These are phyloP conservation scores for Oostethus manadensis DNA, from an alignment of 2,113 vertebrate species.

Conservation along the genomic window DNA sequence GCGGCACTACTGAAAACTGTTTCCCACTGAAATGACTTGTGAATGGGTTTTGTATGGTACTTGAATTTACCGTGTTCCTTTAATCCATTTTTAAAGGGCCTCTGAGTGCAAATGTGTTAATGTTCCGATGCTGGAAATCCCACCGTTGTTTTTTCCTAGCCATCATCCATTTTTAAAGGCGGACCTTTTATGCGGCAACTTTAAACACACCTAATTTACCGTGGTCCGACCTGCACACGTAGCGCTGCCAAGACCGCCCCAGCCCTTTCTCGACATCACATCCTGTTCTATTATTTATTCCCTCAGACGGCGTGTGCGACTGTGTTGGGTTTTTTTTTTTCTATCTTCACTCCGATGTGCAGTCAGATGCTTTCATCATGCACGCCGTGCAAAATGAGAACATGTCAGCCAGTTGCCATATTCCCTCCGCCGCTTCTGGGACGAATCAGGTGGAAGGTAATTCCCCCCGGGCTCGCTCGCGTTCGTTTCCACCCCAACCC, in stretches of 20 bases:
- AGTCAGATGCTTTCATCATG: conserved; percentile 16
- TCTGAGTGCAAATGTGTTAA: too few species aligned
- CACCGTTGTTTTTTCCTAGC: not conserved
- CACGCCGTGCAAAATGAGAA: not conserved
- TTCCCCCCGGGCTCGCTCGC: conserved; percentile 34
- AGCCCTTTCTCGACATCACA: conserved; percentile 2
- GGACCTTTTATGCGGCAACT: not conserved
- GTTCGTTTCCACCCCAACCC: conserved; percentile 36
- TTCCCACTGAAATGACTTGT: too few species aligned
- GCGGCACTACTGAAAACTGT: too few species aligned
- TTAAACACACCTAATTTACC: not conserved
- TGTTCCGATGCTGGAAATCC: too few species aligned
- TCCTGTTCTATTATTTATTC: conserved; percentile 18
- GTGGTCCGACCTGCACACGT: not conserved
- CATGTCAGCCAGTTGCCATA: conserved; percentile 1
- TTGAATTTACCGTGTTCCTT: too few species aligned
- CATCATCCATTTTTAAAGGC: not conserved
- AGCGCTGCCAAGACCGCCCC: too few species aligned
- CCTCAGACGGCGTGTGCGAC: not conserved
- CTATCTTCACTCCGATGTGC: conserved; percentile 21
- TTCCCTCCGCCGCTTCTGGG: conserved; percentile 9
- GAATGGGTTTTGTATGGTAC: too few species aligned
- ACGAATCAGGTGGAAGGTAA: conserved; percentile 14
- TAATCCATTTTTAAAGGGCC: too few species aligned
- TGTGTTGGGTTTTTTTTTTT: not conserved